Evolutionary conservation across 2,888 invertebrate species (phyloP), one percentile per base, ranked within the genome.

Genomic region (Aporophyla lueneburgensis): DNA sequence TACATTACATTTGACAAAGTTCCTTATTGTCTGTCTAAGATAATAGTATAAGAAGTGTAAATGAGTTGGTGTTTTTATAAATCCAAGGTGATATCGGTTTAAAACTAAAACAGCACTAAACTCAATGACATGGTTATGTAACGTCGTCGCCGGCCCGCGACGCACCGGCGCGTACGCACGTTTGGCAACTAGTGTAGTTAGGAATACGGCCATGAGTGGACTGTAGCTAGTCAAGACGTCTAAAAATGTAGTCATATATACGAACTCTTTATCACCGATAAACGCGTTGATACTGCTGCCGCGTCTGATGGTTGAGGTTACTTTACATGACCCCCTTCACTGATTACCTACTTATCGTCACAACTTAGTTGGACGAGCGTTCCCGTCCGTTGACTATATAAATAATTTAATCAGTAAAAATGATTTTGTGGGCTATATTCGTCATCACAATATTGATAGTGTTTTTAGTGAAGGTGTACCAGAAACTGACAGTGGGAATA

Each of bases 401-500:
- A 73, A 74, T 74, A 71, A 80, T 76, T 73, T 62, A 75, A 80
- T 61, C 81, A 61, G 56, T 72, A 58, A 91, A 84, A 80, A 93
- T 93, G 93, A 74, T 93, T 86, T 69, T 92, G 74, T 93, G 90
- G 89, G 86, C 87, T 27, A 74, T 93, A 69, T 74, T 90, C 24
- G 84, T 90, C 16, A 70, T 90, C 43, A 85, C 88, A 63, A 79
- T 91, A 71, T 73, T 91, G 24, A 77, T 93, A 76, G 89, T 93
- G 80, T 76, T 93, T 72, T 70, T 88, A 74, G 86, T 94, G 71
- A 96, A 94, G 91, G 85, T 95, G 72, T 96, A 95, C 86, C 95
- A 95, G 85, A 96, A 96, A 90, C 83, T 96, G 66, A 94, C 95
- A 24, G 91, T 93, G 63, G 94, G 95, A 74, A 92, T 95, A 87